Conservation (phyloP, 2,888 invertebrate genomes). For the Scaptomyza polygonia region DNA sequence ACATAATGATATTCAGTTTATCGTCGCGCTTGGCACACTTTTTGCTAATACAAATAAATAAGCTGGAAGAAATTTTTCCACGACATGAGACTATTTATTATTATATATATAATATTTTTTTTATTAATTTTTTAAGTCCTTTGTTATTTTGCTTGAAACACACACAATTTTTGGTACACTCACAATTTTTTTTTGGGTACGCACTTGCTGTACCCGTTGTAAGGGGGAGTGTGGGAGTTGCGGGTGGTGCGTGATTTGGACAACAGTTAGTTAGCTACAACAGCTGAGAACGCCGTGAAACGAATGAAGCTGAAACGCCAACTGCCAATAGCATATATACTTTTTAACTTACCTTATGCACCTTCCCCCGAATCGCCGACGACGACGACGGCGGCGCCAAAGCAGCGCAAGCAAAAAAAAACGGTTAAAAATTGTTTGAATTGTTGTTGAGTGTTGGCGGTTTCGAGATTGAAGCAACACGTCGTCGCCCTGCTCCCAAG, state of each 20-base stretch:
- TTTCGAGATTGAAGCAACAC: slow-evolving; percentile 48
- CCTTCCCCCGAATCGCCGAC: slow-evolving; percentile 28
- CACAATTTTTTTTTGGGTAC: slow-evolving; percentile 37
- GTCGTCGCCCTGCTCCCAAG: slow-evolving; percentile 15
- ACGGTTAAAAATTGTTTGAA: slow-evolving; percentile 76
- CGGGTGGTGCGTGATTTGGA: slow-evolving; percentile 28
- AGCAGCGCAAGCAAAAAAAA: slow-evolving; percentile 43
- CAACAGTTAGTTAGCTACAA: slow-evolving; percentile 19
- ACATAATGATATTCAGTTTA: slow-evolving; percentile 28
- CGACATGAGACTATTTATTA: not conserved
- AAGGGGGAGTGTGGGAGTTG: slow-evolving; percentile 7
- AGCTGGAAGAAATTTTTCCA: slow-evolving; percentile 51
- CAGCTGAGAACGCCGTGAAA: slow-evolving; percentile 76
- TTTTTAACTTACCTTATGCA: slow-evolving; percentile 51
- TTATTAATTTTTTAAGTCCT: slow-evolving; percentile 27
- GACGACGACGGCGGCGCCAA: slow-evolving; percentile 26
- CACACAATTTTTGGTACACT: slow-evolving; percentile 30
- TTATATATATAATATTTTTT: not conserved
- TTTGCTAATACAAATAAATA: slow-evolving; percentile 9
- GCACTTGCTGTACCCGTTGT: slow-evolving; percentile 22
- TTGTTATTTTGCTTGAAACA: not conserved
- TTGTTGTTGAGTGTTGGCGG: slow-evolving; percentile 59
- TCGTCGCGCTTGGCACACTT: slow-evolving; percentile 29
- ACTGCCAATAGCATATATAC: slow-evolving; percentile 77
- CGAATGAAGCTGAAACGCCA: slow-evolving; percentile 76